Evolutionary conservation across 2,888 invertebrate genomes (phyloP).

Genomic region (Cephus pulcher): DNA sequence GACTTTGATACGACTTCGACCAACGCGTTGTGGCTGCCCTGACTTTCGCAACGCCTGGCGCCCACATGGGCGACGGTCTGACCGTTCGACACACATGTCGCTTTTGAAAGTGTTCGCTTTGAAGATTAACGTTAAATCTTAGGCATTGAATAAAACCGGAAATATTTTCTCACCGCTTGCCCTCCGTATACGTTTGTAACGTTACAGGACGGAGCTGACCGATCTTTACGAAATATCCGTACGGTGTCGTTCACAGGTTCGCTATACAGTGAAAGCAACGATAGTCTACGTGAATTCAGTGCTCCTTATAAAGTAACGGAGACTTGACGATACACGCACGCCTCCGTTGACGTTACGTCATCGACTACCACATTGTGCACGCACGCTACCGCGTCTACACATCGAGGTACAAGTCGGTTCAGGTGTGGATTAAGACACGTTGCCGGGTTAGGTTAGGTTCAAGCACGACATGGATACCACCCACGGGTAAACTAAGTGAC

Average conservation of each 20-base stretch:
- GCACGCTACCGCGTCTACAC: not conserved
- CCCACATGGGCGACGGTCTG: conserved; percentile 27
- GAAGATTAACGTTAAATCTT: not conserved
- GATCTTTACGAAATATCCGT: not conserved
- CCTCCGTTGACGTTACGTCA: conserved; percentile 56
- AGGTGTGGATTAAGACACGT: not conserved
- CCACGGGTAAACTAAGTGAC: not conserved
- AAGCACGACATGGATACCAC: not conserved
- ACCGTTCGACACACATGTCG: conserved; percentile 2
- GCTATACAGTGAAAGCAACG: not conserved
- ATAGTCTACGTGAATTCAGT: conserved; percentile 29
- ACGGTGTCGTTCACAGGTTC: not conserved
- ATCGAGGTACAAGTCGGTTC: not conserved
- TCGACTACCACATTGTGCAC: conserved; percentile 30
- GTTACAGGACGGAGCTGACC: not conserved
- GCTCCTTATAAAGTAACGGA: conserved; percentile 61
- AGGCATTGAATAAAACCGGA: not conserved
- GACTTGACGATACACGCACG: conserved; percentile 41
- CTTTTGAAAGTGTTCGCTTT: not conserved
- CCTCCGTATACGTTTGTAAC: not conserved
- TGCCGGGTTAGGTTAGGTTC: not conserved
- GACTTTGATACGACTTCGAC: conserved; percentile 3
- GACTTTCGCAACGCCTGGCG: conserved; percentile 29
- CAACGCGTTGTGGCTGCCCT: not conserved
- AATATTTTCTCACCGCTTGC: not conserved